These are phyloP conservation scores for Nannoperca australis DNA, from an alignment of 2,797 vertebrate genomes.

Conservation along the genomic window DNA sequence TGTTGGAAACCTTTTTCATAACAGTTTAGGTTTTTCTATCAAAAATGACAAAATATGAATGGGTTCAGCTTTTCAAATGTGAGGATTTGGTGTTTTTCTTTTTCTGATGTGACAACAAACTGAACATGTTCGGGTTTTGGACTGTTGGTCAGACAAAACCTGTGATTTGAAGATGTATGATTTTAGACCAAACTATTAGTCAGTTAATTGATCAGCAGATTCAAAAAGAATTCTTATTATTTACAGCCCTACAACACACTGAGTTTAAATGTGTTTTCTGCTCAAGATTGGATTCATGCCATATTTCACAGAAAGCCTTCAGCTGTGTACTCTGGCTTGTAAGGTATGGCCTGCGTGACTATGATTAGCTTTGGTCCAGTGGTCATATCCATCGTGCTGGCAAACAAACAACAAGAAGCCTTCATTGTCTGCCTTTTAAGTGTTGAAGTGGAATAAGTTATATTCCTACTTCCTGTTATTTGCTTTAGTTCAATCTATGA, in stretches of 20 bases:
- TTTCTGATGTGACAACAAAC: not conserved
- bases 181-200: not conserved
- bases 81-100: not conserved
- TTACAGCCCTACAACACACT: not conserved
- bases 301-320: constrained; percentile 11
- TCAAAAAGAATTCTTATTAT: not conserved
- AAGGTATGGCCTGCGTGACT: constrained; percentile 25
- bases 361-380: constrained; percentile 44
- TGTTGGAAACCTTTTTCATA: not conserved
- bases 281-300: constrained; percentile 7
- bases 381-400: constrained; percentile 9
- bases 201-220: not conserved
- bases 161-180: not conserved
- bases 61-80: not conserved
- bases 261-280: not conserved
- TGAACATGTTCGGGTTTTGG: not conserved
- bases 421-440: constrained; percentile 42
- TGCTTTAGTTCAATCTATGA: constrained; percentile 38
- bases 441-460: constrained; percentile 73
- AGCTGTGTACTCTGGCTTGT: constrained; percentile 4
- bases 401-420: constrained; percentile 52
- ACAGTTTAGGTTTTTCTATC: not conserved
- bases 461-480: constrained; percentile 69
- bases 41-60: not conserved
- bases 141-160: not conserved